Base-by-base conservation (phyloP, 2,888 invertebrate genomes). In the Ectemnius continuus region DNA sequence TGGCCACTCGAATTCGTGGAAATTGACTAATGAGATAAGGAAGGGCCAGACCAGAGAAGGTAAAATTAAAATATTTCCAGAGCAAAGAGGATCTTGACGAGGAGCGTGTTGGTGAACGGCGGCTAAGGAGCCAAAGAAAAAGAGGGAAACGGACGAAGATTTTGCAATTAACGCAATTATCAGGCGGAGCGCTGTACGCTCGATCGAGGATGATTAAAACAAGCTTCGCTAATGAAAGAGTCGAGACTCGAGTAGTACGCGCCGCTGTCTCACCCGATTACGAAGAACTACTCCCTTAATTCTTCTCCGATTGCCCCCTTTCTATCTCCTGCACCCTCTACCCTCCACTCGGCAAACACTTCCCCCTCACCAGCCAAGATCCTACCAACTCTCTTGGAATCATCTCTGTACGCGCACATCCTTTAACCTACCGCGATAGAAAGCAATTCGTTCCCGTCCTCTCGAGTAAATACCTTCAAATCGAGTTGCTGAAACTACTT, bases 201-300 rank as follows among this genome's bases (percentile, higher is more conserved):
- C 83, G 84, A 88, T 86, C 83, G 83, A 76, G 79, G 70, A 85
- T 84, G 80, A 86, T 88, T 88, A 85, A 87, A 86, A 86, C 84
- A 82, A 85, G 85, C 87, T 86, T 86, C 85, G 86, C 75, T 77
- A 77, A 75, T 87, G 85, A 84, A 84, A 81, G 75, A 79, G 36
- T 11, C 36, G 8, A 8, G 73, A 63, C 73, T 64, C 65, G 66
- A 20, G 26, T 28, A n/a, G 45, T 28, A 28, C 18, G 58, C 64
- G 70, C 26, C 66, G 36, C 36, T 36, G 6, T 36, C 66, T 61
- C 45, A 70, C 14, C n/a, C 70, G 76, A 70, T 68, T 76, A 60
- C 57, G 23, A 57, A 28, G 73, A 76, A 76, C 76, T 76, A 8
- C 36, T 36, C 63, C 64, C 70, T 78, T 73, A 70, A 76, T 73